Evolutionary conservation across 2,113 vertebrate genomes (phyloP), one percentile per base, ranked within the genome.

Genomic region (Tretioscincus oriximinensis): DNA sequence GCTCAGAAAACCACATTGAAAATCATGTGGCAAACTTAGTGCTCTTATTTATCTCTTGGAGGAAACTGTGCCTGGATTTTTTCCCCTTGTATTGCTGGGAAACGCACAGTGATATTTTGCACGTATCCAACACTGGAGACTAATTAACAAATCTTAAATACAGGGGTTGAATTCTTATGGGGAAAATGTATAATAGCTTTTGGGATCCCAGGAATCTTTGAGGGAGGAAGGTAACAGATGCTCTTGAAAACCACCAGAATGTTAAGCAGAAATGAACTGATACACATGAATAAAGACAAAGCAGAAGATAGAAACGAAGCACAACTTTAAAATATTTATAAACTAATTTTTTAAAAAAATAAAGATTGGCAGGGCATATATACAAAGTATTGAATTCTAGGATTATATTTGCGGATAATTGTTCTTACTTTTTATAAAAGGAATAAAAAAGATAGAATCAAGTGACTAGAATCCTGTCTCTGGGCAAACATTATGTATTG

Each of bases 131-230:
- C 72, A 85, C 86, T 21, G 63, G 81, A 88, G 67, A 73, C 24
- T 81, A 91, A 91, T 87, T 88, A 84, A 69, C 67, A 70, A 10
- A 26, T 75, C 74, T 85, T 89, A 85, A 89, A 90, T 60, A 60
- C 70, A 87, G 60, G 81, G 83, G 85, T 78, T 86, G 75, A 84
- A 83, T 18, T 45, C 76, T 84, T 58, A 28, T 85, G 69, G 82
- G 74, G 88, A 76, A 76, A 89, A 89, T 31, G 73, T 1, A 64
- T 71, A 76, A 80, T 71, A 64, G 67, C 31, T 35, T 60, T 24
- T 68, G 69, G 21, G 45, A 89, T 75, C 86, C 1, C 21, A 84
- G 81, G 60, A 78, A 83, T 84, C 77, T 49, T 7, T 75, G 63
- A 78, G 4, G 78, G 60, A 75, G 83, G 82, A 79, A 49, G 41